A percentile compares a stretch with the other conserved stretches of the same genome.
phyloP scores from a whole-genome alignment of 2,113 vertebrate species.

The Baryphthengus martii region DNA sequence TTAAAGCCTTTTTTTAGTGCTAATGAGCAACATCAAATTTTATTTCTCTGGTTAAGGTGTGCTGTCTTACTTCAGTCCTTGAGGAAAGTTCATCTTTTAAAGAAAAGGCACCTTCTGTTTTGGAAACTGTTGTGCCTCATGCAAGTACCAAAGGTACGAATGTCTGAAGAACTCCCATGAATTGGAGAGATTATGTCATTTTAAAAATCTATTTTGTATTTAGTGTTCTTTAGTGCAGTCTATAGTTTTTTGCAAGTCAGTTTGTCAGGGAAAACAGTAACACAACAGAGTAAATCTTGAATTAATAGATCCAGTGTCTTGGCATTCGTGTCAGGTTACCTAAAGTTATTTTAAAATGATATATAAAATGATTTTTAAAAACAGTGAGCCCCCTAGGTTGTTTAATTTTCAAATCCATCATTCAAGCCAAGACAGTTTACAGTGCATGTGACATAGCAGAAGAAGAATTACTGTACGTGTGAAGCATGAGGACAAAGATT shows the following conservation, averaged over 20 bases:
- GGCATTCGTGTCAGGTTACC: neutral
- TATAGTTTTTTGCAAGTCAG: neutral
- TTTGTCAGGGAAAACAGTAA: neutral
- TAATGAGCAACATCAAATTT: neutral
- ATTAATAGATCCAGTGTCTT: conserved; percentile 35
- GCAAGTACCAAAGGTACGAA: neutral
- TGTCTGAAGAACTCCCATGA: neutral
- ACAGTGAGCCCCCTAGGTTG: conserved; percentile 41
- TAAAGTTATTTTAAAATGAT: conserved; percentile 61
- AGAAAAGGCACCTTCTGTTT: neutral
- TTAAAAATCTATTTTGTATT: neutral
- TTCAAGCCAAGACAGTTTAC: conserved; percentile 37
- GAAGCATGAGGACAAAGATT: conserved; percentile 31
- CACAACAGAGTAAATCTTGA: neutral
- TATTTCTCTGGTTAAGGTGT: neutral
- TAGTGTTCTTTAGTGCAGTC: neutral
- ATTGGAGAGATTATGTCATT: neutral
- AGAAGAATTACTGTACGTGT: conserved; percentile 24
- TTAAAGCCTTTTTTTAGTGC: neutral
- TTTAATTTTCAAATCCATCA: conserved; percentile 63
- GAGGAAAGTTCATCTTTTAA: neutral
- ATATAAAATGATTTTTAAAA: conserved; percentile 54
- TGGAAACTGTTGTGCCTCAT: neutral
- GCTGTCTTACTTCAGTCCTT: neutral
- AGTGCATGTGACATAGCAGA: conserved; percentile 29